A percentile compares a stretch with the other conserved stretches of the same genome.
phyloP scores from a whole-genome alignment of 2,888 invertebrate genomes.

The Rhamphomyia laevipes region DNA sequence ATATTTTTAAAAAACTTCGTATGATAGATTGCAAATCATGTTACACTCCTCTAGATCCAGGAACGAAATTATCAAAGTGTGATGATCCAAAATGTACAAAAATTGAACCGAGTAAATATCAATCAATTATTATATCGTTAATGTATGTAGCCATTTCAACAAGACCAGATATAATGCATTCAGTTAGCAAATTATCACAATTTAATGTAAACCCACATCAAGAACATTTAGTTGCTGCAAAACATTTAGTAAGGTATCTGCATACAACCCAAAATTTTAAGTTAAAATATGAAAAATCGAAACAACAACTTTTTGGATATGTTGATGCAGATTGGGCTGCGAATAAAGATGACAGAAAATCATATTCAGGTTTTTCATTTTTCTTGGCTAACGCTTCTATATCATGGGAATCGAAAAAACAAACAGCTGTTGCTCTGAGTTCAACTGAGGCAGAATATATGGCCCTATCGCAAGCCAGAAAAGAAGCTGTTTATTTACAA shows the following conservation, averaged over 20 bases:
- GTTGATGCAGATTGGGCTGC: conserved; percentile 17
- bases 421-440: conserved; percentile 1
- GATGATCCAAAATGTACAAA: not conserved
- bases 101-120: conserved; percentile 1
- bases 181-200: conserved; percentile 12
- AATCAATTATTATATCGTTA: conserved; percentile 8
- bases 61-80: not conserved
- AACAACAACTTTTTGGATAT: conserved; percentile 10
- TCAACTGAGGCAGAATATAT: conserved; percentile 3
- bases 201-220: conserved; percentile 15
- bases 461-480: conserved; percentile 5
- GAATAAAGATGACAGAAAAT: conserved; percentile 12
- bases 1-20: not conserved
- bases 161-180: conserved; percentile 4
- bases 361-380: conserved; percentile 10
- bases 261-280: conserved; percentile 11
- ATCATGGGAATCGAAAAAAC: conserved; percentile 4
- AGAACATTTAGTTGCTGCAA: conserved; percentile 16
- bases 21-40: conserved; percentile 1
- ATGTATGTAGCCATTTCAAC: conserved; percentile 5
- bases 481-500: conserved; percentile 8
- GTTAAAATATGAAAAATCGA: conserved; percentile 12
- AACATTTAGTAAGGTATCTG: conserved; percentile 16
- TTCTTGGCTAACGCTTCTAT: conserved; percentile 2
- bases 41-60: conserved; percentile 6